Evolutionary conservation across 2,888 invertebrate species (phyloP), one percentile per base, ranked within the genome.

Genomic region (Ctenicera cuprea): DNA sequence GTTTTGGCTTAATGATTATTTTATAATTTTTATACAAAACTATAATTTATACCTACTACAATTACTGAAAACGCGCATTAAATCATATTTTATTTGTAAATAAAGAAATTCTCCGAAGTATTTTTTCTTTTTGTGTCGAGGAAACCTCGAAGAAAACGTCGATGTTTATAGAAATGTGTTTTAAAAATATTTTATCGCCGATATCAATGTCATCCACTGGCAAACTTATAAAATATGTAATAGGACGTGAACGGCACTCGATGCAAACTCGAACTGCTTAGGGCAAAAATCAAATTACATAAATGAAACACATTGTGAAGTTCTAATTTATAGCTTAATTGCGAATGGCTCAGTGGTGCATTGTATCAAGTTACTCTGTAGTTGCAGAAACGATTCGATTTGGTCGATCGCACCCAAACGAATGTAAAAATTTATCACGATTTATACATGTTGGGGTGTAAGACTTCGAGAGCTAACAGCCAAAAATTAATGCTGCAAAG

Each of bases 301-400:
- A 87, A 86, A 86, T 86, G 86, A 87, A 87, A 86, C 86, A 86
- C 85, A 86, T 84, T 86, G 86, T 84, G 84, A 86, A 86, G 83
- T 86, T 86, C 84, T 85, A 87, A 86, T 86, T 86, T 86, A 86
- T 85, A 76, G 83, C 80, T 77, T 76, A 74, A 80, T 73, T 77
- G 73, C 76, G 76, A 84, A 82, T 82, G 76, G 84, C 79, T 80
- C 84, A 83, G 82, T 79, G 78, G 80, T 75, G 77, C 78, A 74
- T 73, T 74, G 74, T 61, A 30, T 37, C 41, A 43, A 43, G 43
- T 43, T 41, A 37, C 57, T 26, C 41, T 18, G 22, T 37, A 54
- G 54, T 54, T 45, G 57, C 62, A 67, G 33, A 67, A 71, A 76
- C 75, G 73, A 76, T 78, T 81, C 77, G 80, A 80, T 78, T 80